Conservation (phyloP, 2,888 invertebrate species). For the Cerceris ruficornis region DNA sequence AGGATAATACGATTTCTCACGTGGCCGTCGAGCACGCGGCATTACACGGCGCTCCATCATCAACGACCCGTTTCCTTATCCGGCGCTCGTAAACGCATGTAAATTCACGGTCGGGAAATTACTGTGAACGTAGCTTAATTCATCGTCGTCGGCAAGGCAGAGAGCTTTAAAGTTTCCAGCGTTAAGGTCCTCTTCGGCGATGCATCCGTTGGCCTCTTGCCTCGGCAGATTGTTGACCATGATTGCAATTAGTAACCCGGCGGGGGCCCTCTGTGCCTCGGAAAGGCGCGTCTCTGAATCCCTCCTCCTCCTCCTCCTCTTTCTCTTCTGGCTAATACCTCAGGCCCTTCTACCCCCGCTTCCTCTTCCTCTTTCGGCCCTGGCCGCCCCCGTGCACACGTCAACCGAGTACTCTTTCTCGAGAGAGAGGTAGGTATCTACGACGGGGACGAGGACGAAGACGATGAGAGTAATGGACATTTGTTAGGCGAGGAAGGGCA, state of each 20-base stretch:
- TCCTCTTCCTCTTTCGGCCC: constrained; percentile 53
- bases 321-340: constrained; percentile 54
- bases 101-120: constrained; percentile 8
- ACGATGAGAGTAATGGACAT: constrained; percentile 65
- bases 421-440: constrained; percentile 17
- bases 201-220: constrained; percentile 57
- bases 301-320: constrained; percentile 22
- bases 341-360: constrained; percentile 18
- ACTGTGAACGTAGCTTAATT: constrained; percentile 58
- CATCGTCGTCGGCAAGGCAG: constrained; percentile 44
- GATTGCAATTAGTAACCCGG: constrained; percentile 77
- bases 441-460: constrained; percentile 42
- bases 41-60: background rate
- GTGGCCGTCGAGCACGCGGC: background rate
- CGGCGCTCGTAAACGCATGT: background rate
- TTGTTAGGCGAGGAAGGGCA: constrained; percentile 60
- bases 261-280: constrained; percentile 69
- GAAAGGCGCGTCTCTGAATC: constrained; percentile 48
- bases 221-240: constrained; percentile 71
- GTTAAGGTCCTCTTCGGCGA: constrained; percentile 51
- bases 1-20: background rate
- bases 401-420: constrained; percentile 51
- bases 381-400: constrained; percentile 73
- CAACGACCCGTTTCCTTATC: background rate
- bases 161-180: constrained; percentile 44